Percentiles rank a stretch among this genome's conserved stretches.
These are phyloP conservation scores for Myiotriccus ornatus DNA, from an alignment of 2,797 vertebrate species.

Conservation along the genomic window DNA sequence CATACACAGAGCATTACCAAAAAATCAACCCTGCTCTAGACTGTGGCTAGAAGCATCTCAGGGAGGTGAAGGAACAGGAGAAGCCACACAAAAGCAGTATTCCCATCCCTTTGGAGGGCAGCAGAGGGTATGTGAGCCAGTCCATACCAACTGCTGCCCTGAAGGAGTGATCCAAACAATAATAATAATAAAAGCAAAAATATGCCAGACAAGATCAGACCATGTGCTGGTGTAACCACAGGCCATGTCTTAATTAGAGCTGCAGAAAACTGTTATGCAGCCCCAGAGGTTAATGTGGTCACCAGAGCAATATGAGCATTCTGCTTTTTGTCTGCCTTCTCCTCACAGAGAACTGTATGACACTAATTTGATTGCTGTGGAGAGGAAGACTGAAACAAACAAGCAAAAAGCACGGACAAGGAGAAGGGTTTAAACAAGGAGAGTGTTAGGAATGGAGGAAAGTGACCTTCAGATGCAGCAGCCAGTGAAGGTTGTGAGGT, in stretches of 20 bases:
- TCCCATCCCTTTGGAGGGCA: not conserved
- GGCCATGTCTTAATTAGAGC: not conserved
- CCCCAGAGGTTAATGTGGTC: not conserved
- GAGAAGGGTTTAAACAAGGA: not conserved
- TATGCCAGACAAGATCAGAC: not conserved
- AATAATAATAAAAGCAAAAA: not conserved
- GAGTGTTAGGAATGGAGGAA: not conserved
- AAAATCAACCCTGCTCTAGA: not conserved
- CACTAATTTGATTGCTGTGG: not conserved
- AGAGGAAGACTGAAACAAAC: not conserved
- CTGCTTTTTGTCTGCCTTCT: not conserved
- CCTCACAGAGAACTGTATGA: not conserved
- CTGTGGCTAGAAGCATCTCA: not conserved
- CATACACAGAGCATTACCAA: not conserved
- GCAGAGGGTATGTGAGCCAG: not conserved
- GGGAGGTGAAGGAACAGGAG: not conserved
- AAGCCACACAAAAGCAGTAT: rapidly evolving
- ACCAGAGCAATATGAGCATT: not conserved
- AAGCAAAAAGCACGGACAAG: not conserved
- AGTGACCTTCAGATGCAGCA: not conserved
- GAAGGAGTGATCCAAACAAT: not conserved
- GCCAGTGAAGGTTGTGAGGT: not conserved
- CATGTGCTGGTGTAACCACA: not conserved
- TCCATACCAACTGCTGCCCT: not conserved
- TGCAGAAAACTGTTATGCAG: not conserved